A percentile compares a stretch with the other conserved stretches of the same genome.
These are phyloP conservation scores for Eupithecia subfuscata DNA, from an alignment of 2,888 invertebrate genomes.

Conservation along the genomic window DNA sequence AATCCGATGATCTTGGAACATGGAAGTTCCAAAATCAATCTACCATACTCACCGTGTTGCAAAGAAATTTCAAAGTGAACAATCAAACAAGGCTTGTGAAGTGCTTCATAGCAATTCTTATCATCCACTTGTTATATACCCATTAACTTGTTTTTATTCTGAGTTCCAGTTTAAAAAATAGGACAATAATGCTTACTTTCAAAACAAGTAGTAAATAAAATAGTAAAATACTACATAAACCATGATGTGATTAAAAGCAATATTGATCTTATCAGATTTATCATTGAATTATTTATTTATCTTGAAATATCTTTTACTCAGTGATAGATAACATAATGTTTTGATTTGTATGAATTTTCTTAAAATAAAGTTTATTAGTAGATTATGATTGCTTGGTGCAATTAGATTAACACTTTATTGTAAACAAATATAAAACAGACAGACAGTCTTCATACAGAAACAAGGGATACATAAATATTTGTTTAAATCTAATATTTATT, in stretches of 20 bases:
- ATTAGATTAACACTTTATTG: not conserved
- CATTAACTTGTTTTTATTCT: not conserved
- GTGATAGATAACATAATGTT: conserved; percentile 25
- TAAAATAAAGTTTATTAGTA: not conserved
- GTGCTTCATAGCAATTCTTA: conserved; percentile 4
- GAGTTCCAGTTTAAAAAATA: conserved; percentile 10
- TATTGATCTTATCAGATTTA: conserved; percentile 38
- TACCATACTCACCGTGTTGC: not conserved
- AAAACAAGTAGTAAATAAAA: conserved; percentile 10
- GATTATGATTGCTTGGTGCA: not conserved
- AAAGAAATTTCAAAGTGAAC: not conserved
- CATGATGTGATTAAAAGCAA: conserved; percentile 1
- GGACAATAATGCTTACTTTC: conserved; percentile 22
- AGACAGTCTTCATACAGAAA: not conserved
- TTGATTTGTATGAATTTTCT: conserved; percentile 17
- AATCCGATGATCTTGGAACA: not conserved
- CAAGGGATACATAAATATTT: not conserved
- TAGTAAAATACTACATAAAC: conserved; percentile 14
- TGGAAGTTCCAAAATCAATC: not conserved
- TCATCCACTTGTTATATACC: not conserved
- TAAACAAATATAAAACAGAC: not conserved
- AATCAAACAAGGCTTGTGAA: not conserved
- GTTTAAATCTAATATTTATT: not conserved
- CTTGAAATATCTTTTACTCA: conserved; percentile 31
- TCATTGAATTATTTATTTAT: conserved; percentile 40